A percentile compares a stretch with the other conserved stretches of the same genome.
Conservation (phyloP, 2,888 invertebrate species). For the Drosophila prolongata region DNA sequence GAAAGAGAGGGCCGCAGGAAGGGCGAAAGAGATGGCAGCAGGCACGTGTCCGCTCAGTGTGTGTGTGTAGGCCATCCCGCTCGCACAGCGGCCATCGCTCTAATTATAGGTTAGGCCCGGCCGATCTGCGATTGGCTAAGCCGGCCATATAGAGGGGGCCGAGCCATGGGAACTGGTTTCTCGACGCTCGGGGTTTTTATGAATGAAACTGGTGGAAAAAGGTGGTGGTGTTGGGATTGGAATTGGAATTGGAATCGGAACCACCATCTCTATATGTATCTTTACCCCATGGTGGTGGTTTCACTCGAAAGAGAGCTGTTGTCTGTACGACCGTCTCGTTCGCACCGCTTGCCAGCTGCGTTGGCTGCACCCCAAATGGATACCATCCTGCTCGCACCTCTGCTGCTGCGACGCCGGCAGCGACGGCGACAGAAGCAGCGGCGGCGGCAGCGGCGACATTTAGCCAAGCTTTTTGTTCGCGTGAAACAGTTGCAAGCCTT, state of each 20-base stretch:
- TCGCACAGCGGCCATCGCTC: slow-evolving; percentile 82
- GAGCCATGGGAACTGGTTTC: slow-evolving; percentile 61
- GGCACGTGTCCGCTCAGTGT: slow-evolving; percentile 34
- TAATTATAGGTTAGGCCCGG: slow-evolving; percentile 82
- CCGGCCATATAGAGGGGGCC: slow-evolving; percentile 64
- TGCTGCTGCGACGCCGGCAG: not conserved
- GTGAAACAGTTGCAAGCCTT: slow-evolving; percentile 83
- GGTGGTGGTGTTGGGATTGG: not conserved
- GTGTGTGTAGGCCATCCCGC: slow-evolving; percentile 38
- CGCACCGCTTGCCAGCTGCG: not conserved
- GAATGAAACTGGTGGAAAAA: slow-evolving; percentile 56
- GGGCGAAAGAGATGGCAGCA: slow-evolving; percentile 9
- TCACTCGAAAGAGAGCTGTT: not conserved
- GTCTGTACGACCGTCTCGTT: slow-evolving; percentile 55
- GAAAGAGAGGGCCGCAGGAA: slow-evolving; percentile 17
- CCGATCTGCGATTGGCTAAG: slow-evolving; percentile 74
- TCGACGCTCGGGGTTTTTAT: slow-evolving; percentile 54
- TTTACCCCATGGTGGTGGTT: not conserved
- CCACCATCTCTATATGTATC: no score
- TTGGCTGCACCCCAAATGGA: no score
- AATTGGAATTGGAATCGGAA: slow-evolving; percentile 4
- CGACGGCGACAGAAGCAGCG: slow-evolving; percentile 27
- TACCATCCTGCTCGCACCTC: slow-evolving; percentile 3
- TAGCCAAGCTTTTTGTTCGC: slow-evolving; percentile 81
- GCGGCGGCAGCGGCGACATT: slow-evolving; percentile 56